These are phyloP conservation scores for Sebastes schlegelii DNA, from an alignment of 2,113 vertebrate genomes.

Conservation along the genomic window DNA sequence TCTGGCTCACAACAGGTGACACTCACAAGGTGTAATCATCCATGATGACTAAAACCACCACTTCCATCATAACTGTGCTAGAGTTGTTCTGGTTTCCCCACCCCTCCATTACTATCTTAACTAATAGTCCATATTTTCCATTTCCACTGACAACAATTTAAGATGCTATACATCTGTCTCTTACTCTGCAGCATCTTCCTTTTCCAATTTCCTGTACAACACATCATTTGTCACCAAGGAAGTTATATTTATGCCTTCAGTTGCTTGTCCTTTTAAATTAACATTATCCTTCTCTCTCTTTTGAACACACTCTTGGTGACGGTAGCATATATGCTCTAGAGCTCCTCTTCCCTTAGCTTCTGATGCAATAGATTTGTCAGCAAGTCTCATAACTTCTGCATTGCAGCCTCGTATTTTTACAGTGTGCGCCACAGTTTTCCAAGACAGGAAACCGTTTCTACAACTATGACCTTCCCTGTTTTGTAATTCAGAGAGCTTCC, in stretches of 20 bases:
- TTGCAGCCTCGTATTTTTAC: neutral
- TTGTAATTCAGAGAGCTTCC: neutral
- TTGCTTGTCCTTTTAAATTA: constrained; percentile 18
- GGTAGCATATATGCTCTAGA: neutral
- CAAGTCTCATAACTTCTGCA: neutral
- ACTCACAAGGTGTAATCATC: neutral
- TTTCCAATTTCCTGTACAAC: neutral
- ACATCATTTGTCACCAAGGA: neutral
- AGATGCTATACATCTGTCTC: neutral
- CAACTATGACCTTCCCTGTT: neutral
- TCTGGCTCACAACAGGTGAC: constrained; percentile 8
- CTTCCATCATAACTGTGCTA: neutral
- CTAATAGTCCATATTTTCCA: neutral
- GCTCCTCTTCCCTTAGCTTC: neutral
- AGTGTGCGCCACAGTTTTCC: neutral
- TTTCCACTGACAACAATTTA: neutral
- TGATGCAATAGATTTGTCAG: neutral
- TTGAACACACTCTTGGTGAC: neutral
- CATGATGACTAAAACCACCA: neutral
- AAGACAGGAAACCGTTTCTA: neutral
- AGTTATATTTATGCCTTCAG: neutral
- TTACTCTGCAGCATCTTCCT: neutral
- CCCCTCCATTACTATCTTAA: neutral
- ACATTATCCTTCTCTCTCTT: neutral
- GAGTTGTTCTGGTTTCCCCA: neutral